phyloP scores from a whole-genome alignment of 2,113 vertebrate species.

The Caretta caretta region DNA sequence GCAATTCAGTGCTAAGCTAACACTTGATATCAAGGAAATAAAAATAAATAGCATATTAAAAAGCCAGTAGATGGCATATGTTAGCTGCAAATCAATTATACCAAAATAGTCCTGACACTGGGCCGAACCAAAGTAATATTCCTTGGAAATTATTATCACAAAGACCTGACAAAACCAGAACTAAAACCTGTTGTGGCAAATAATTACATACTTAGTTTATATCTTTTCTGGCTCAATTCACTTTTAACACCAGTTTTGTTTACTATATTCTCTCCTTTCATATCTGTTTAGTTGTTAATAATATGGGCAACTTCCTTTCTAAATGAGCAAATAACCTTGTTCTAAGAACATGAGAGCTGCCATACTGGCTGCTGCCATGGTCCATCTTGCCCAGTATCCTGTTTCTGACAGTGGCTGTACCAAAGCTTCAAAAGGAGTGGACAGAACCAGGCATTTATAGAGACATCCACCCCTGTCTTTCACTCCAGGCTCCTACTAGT shows the following conservation, averaged over 20 bases:
- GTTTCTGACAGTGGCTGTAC: no score
- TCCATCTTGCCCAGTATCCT: no score
- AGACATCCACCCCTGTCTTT: no score
- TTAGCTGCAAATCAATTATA: constrained; percentile 31
- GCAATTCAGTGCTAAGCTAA: not conserved
- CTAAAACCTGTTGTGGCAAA: not conserved
- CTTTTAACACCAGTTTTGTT: not conserved
- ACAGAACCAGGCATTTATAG: no score
- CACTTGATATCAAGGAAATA: not conserved
- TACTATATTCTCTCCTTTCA: not conserved
- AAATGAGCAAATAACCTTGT: not conserved
- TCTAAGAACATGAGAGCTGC: no score
- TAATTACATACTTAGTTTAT: not conserved
- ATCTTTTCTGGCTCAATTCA: not conserved
- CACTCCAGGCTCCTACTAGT: no score
- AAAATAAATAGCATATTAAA: not conserved
- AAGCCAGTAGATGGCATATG: constrained; percentile 67
- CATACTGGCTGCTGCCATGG: no score
- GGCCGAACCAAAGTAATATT: not conserved
- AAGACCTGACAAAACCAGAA: not conserved
- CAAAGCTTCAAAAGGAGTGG: no score
- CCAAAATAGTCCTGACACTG: rapidly evolving
- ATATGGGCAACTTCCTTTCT: not conserved
- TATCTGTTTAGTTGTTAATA: not conserved
- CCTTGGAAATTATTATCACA: not conserved